Evolutionary conservation across 2,113 vertebrate genomes (phyloP).

Genomic region (Paracanthobrama guichenoti): DNA sequence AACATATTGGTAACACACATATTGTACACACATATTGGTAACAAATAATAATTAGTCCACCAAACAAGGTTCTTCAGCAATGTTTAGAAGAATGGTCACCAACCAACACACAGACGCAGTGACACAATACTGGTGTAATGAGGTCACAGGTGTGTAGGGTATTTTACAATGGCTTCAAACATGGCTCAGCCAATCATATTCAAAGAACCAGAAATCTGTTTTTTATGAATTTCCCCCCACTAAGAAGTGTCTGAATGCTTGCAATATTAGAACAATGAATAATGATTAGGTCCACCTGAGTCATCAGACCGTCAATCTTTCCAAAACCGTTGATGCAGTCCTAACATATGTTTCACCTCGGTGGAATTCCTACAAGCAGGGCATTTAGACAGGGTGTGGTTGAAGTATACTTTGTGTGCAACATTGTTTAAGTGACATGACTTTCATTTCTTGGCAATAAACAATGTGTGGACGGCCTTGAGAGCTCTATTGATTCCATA

Average conservation of each 20-base stretch:
- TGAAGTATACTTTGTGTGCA: neutral
- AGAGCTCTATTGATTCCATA: too few species aligned
- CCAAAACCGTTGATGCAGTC: neutral
- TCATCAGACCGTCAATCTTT: neutral
- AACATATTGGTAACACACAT: neutral
- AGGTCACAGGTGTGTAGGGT: neutral
- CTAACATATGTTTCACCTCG: neutral
- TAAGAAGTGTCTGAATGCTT: neutral
- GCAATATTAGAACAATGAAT: neutral
- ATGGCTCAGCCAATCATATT: neutral
- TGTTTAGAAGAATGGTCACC: neutral
- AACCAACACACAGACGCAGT: neutral
- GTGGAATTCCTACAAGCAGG: neutral
- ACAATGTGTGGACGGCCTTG: neutral
- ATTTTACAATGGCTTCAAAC: neutral
- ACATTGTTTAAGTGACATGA: neutral
- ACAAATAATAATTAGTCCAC: neutral
- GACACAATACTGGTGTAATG: neutral
- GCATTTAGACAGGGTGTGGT: conserved; percentile 4
- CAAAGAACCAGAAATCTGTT: neutral
- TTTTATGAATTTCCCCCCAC: neutral
- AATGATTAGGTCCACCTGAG: neutral
- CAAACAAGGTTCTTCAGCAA: neutral
- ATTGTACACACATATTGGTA: neutral
- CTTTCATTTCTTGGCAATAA: neutral